Percentiles rank a stretch among this genome's conserved stretches.
These are phyloP conservation scores for Ophioninae sp. DNA, from an alignment of 2,888 invertebrate genomes.

Conservation along the genomic window DNA sequence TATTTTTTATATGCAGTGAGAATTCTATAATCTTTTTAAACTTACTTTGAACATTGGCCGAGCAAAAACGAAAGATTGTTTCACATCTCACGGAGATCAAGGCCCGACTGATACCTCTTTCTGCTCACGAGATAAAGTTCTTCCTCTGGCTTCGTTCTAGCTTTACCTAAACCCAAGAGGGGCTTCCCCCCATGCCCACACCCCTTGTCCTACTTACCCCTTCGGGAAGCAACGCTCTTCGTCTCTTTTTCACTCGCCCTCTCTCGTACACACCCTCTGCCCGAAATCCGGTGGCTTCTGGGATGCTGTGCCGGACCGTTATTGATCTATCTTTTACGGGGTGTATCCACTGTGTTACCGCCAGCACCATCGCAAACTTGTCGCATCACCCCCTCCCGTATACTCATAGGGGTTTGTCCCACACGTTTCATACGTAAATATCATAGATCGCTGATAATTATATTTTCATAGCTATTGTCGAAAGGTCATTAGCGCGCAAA, in stretches of 20 bases:
- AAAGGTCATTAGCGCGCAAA: not conserved
- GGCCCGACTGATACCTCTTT: conserved; percentile 68
- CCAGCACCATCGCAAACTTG: conserved; percentile 30
- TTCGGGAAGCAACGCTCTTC: conserved; percentile 18
- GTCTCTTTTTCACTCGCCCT: conserved; percentile 24
- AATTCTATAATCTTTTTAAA: not conserved
- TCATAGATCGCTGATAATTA: not conserved
- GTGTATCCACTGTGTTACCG: conserved; percentile 21
- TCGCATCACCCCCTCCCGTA: not conserved
- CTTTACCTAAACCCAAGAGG: conserved; percentile 67
- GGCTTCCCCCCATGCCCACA: conserved; percentile 72
- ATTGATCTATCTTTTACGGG: conserved; percentile 70
- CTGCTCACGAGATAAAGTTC: conserved; percentile 70
- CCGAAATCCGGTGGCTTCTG: conserved; percentile 70
- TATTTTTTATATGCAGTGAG: conserved; percentile 7
- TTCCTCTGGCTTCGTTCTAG: conserved; percentile 76
- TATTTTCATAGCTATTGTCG: not conserved
- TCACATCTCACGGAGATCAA: conserved; percentile 72
- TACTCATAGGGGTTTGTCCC: not conserved
- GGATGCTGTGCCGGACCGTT: conserved; percentile 79
- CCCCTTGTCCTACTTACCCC: conserved; percentile 66
- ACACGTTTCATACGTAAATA: not conserved
- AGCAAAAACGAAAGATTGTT: conserved; percentile 58
- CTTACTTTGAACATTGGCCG: conserved; percentile 61
- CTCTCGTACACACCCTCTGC: conserved; percentile 48